Evolutionary conservation across 2,113 vertebrate genomes (phyloP), one percentile per base, ranked within the genome.

Genomic region (Dunckerocampus dactyliophorus): DNA sequence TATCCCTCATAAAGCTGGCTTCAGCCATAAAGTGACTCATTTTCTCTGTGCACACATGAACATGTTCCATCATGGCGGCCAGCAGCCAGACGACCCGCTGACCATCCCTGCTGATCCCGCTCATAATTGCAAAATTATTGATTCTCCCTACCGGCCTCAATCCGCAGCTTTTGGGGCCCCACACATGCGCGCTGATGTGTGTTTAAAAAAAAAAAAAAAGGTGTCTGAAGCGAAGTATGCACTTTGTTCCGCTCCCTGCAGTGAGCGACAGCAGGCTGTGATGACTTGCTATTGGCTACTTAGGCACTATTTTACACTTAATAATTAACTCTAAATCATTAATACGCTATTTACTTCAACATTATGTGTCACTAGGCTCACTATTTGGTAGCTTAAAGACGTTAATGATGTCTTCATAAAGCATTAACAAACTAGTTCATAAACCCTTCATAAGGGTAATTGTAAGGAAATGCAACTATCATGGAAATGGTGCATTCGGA

Each of bases 1-100:
- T 60, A 84, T 87, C 77, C 81, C 76, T 82, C 78, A 80, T 85
- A 81, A 83, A 83, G 75, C 82, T 78, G 72, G 74, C 77, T 70
- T 80, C 82, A 65, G 59, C 74, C 77, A 80, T 83, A 78, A 80
- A 84, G 79, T 60, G 65, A 75, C 66, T 83, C 80, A 74, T 82
- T 80, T 73, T 34, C 8, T 17, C 31, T 17, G 31, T 64, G 80
- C 82, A 83, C 74, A 77, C 75, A 74, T 81, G 70, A 81, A 81
- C 79, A 21, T 69, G 76, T 75, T 80, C 74, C 70, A 61, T 75
- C 71, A 50, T 69, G 34, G 69, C 55, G 67, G 47, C 67, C 20
- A 20, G 10, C 56, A 63, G 57, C 50, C 54, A 47, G 34, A 54
- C 43, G 52, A 48, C 62, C 46, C 64, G 1, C 61, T 56, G 63